Evolutionary conservation across 1,140 invertebrate genomes (phyloP).

Genomic region (Eueides isabella): DNA sequence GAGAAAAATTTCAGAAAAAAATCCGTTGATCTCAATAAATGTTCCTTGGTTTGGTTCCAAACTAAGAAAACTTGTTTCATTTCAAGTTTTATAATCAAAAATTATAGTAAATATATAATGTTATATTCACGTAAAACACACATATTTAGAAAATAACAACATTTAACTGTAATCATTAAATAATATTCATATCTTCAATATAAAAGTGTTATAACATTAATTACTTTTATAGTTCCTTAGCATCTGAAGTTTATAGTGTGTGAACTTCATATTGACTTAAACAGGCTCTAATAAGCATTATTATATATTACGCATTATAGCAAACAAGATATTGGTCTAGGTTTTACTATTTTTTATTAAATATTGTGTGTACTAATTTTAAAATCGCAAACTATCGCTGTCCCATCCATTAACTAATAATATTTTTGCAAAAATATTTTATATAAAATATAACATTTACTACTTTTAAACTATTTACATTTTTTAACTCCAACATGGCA

Average conservation of each 20-base stretch:
- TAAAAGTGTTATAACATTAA: constrained; percentile 17
- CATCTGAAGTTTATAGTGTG: neutral
- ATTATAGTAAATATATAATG: neutral
- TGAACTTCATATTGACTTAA: too few relatives aligned
- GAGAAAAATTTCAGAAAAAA: neutral
- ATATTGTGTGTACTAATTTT: neutral
- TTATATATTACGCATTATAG: too few relatives aligned
- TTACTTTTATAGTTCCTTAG: constrained; percentile 13
- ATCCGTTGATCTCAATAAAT: neutral
- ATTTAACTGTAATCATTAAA: neutral
- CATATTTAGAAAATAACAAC: neutral
- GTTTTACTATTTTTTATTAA: neutral
- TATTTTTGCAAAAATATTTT: neutral
- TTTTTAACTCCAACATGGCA: too few relatives aligned
- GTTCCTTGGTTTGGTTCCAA: neutral
- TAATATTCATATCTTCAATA: constrained; percentile 1
- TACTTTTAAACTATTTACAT: neutral
- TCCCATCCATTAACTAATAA: neutral
- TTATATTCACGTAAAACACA: neutral
- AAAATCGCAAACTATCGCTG: neutral
- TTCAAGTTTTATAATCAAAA: neutral
- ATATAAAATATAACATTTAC: neutral
- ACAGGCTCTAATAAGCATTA: neutral
- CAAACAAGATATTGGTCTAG: neutral
- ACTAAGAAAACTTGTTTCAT: neutral